These are phyloP conservation scores for Dicaeum eximium DNA, from an alignment of 2,113 vertebrate genomes.

Conservation along the genomic window DNA sequence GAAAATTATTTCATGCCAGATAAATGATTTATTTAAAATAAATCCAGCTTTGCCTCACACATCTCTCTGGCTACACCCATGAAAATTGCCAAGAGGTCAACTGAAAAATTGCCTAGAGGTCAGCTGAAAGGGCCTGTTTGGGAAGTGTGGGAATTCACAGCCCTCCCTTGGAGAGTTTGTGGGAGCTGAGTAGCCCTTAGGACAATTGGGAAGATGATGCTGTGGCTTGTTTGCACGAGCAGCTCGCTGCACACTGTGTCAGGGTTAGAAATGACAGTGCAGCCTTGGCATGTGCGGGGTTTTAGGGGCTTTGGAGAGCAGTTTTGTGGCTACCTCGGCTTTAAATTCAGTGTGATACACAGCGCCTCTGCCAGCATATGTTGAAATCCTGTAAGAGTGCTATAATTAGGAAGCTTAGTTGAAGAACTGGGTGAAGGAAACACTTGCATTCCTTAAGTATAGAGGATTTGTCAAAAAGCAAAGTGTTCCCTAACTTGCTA, in stretches of 20 bases:
- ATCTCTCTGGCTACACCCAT: neutral
- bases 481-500: neutral
- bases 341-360: neutral
- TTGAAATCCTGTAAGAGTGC: neutral
- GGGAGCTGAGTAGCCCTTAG: neutral
- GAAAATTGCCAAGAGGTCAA: neutral
- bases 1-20: neutral
- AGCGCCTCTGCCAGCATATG: neutral
- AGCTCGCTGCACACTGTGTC: neutral
- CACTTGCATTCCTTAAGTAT: neutral
- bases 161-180: neutral
- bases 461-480: neutral
- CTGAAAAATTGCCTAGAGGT: neutral
- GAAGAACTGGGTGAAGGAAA: neutral
- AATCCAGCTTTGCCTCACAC: neutral
- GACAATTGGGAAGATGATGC: neutral
- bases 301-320: neutral
- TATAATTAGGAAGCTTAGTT: slow-evolving; percentile 4
- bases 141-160: neutral
- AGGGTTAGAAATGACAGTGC: neutral
- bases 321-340: neutral
- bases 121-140: neutral
- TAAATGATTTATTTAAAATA: neutral
- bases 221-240: neutral
- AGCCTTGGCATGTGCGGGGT: rapidly evolving